Evolutionary conservation across 2,797 vertebrate species (phyloP), one percentile per base, ranked within the genome.

Genomic region (Pseudochaenichthys georgianus): DNA sequence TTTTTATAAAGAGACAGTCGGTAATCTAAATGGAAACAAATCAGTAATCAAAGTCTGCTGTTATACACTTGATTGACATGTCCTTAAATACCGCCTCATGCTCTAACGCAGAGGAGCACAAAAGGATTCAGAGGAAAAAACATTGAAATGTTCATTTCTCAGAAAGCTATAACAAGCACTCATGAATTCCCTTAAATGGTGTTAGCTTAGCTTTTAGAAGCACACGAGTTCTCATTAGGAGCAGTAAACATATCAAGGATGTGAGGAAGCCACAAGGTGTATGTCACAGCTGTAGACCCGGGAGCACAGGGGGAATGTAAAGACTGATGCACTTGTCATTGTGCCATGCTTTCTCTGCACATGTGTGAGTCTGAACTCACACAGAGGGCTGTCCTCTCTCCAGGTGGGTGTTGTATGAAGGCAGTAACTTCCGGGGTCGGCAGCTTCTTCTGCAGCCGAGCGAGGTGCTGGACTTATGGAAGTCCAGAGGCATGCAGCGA

Each of bases 321-420:
- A n/a, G 15, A 15, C 16, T 10, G 8, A 15, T 17, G 17, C 38
- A 1, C 4, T 28, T n/a, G 3, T 6, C 6, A 1, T 34, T 6
- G 10, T 10, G 1, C 12, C 41, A n/a, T 4, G 8, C 41, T 10
- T 38, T 4, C 15, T 6, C 17, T 23, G 19, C 13, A 16, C 17
- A 21, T n/a, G n/a, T 13, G 45, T 55, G 23, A 34, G 38, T 47
- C 23, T 42, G 31, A 57, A 3, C 19, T 64, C 41, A 79, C 15
- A 17, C 13, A 34, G 60, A 15, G 10, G 43, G 9, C 41, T 64
- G 13, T 53, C 46, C 13, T 64, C 51, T 78, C 58, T 70, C 1
- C 74, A 99, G 98, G 90, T 99, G 98, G 98, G 92, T 99, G 54
- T 72, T 97, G 87, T 99, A 98, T 54, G 97, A 99, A 84, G 93